Percentiles rank a stretch among this genome's conserved stretches.
Evolutionary conservation across 2,797 vertebrate species (phyloP).

Genomic region (Acanthis flammea): DNA sequence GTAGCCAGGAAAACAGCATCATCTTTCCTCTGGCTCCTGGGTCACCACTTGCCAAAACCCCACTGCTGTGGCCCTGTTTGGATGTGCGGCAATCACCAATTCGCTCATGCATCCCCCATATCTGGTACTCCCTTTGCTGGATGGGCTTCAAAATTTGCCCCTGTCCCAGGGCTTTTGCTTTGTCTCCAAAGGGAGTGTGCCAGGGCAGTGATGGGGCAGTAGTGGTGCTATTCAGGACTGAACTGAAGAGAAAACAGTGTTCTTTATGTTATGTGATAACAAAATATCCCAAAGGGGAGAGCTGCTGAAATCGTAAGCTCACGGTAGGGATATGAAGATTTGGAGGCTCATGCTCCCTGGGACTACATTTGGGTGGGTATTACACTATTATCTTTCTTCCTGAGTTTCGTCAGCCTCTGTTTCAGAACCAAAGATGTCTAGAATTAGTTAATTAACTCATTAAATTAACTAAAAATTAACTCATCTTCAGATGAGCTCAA

Average conservation of each 20-base stretch:
- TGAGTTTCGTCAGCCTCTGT: neutral
- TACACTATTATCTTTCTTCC: neutral
- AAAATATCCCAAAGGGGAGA: neutral
- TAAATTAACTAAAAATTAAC: neutral
- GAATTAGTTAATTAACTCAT: neutral
- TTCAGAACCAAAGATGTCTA: neutral
- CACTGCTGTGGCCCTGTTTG: accelerated
- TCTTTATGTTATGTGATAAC: neutral
- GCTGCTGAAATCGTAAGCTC: neutral
- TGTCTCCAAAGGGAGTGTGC: neutral
- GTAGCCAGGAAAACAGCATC: neutral
- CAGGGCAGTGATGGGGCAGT: neutral
- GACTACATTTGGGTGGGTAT: neutral
- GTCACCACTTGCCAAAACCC: neutral
- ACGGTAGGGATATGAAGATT: neutral
- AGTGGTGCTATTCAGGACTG: neutral
- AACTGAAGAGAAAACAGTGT: neutral
- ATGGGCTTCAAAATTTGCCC: neutral
- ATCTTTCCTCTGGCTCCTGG: neutral
- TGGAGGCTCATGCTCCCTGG: neutral
- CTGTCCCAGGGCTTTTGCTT: neutral
- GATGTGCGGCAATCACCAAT: neutral
- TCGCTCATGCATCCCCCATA: neutral
- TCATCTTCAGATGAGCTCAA: neutral
- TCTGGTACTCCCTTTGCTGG: neutral